Conservation (phyloP, 2,888 invertebrate genomes). For the Eilema griseolum region DNA sequence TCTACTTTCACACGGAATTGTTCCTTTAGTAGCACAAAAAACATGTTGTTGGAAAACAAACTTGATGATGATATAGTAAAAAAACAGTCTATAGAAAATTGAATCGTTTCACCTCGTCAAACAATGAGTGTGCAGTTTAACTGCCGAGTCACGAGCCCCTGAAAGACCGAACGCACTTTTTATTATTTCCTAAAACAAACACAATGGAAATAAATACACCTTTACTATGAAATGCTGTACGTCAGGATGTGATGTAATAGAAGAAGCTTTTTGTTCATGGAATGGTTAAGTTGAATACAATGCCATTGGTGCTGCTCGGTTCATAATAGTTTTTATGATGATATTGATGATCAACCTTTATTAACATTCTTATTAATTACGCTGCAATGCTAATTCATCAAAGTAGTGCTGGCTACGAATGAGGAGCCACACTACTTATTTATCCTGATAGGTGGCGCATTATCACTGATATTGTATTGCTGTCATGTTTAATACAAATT, state of each 20-base stretch:
- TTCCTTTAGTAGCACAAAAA: background rate
- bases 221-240: constrained; percentile 20
- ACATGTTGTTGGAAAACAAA: background rate
- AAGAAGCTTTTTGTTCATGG: constrained; percentile 21
- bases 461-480: no score
- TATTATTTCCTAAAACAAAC: constrained; percentile 17
- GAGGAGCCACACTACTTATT: no score
- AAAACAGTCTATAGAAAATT: background rate
- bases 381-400: background rate
- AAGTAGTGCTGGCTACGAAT: no score
- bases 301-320: constrained; percentile 23
- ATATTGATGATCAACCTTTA: background rate
- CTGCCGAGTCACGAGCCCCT: background rate
- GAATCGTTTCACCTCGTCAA: constrained; percentile 9
- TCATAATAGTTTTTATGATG: background rate
- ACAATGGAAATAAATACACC: background rate
- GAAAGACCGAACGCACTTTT: constrained; percentile 8
- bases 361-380: background rate
- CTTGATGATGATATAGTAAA: constrained; percentile 10
- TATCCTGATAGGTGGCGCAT: no score
- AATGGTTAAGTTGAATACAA: constrained; percentile 46
- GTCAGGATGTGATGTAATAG: constrained; percentile 39
- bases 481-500: no score
- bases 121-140: constrained; percentile 13
- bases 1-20: background rate